phyloP scores from a whole-genome alignment of 2,113 vertebrate genomes.

The Tetraodon nigroviridis region DNA sequence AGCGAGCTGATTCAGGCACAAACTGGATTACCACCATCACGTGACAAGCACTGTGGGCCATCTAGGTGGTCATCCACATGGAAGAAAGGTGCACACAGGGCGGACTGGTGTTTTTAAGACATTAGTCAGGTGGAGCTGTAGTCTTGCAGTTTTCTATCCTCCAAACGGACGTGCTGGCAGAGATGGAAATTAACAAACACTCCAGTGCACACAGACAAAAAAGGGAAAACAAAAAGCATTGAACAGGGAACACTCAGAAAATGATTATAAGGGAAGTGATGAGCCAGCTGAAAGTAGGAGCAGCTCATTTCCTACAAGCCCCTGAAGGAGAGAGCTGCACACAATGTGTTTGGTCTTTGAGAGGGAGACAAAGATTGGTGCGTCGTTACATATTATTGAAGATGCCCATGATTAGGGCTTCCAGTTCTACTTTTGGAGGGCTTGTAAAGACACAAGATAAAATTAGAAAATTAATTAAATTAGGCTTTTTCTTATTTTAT shows the following conservation, averaged over 20 bases:
- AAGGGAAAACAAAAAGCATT: conserved; percentile 18
- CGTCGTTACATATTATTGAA: conserved; percentile 30
- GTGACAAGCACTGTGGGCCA: conserved; percentile 55
- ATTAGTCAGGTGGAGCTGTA: not conserved
- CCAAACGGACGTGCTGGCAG: not conserved
- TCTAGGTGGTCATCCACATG: conserved; percentile 50
- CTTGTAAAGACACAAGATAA: not conserved
- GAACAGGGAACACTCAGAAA: conserved; percentile 24
- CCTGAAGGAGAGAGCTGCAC: conserved; percentile 26
- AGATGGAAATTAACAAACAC: conserved; percentile 29
- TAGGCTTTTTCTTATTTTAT: not conserved
- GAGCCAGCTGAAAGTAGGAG: conserved; percentile 42
- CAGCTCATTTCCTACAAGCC: conserved; percentile 51
- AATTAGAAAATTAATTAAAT: not conserved
- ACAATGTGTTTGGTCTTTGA: conserved; percentile 25
- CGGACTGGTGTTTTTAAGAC: conserved; percentile 4
- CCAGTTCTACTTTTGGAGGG: not conserved
- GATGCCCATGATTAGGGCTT: conserved; percentile 22
- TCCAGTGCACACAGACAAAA: conserved; percentile 21
- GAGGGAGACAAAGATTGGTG: conserved; percentile 37
- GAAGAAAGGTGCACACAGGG: conserved; percentile 12
- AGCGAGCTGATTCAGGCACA: conserved; percentile 65
- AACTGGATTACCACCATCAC: conserved; percentile 65
- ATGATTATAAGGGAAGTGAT: conserved; percentile 45
- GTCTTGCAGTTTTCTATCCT: not conserved